Percentiles rank a stretch among this genome's conserved stretches.
Evolutionary conservation across 2,888 invertebrate species (phyloP).

Genomic region (Brachylomia viminalis): DNA sequence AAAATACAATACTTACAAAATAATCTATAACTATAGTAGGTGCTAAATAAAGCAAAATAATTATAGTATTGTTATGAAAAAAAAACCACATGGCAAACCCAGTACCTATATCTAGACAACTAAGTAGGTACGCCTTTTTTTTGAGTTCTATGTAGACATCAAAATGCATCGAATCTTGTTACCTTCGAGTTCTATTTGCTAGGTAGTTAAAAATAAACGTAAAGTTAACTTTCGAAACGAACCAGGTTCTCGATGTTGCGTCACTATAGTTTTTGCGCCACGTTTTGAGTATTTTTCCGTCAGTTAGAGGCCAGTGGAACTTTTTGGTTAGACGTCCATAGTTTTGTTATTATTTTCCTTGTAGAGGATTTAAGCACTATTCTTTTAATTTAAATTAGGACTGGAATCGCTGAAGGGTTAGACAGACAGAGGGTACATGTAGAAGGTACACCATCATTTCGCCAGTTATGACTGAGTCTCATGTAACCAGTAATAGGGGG

Average conservation of each 20-base stretch:
- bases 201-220: conserved; percentile 47
- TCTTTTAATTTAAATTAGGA: not conserved
- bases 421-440: not conserved
- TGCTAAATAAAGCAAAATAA: too few relatives aligned
- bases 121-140: not conserved
- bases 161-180: not conserved
- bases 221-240: conserved; percentile 41
- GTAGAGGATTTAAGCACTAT: not conserved
- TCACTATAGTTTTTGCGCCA: conserved; percentile 62
- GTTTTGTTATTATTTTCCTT: conserved; percentile 11
- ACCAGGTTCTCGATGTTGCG: conserved; percentile 40
- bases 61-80: too few relatives aligned
- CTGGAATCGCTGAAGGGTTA: not conserved
- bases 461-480: too few relatives aligned
- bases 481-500: too few relatives aligned
- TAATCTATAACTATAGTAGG: too few relatives aligned
- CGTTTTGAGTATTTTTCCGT: conserved; percentile 58
- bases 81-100: too few relatives aligned
- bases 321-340: conserved; percentile 49
- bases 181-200: not conserved
- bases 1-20: too few relatives aligned
- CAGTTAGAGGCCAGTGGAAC: conserved; percentile 59
- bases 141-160: not conserved
- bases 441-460: not conserved
- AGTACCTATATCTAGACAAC: too few relatives aligned